Percentiles rank a stretch among this genome's conserved stretches.
These are phyloP conservation scores for Tetramorium simillimum DNA, from an alignment of 1,140 invertebrate species.

Conservation along the genomic window DNA sequence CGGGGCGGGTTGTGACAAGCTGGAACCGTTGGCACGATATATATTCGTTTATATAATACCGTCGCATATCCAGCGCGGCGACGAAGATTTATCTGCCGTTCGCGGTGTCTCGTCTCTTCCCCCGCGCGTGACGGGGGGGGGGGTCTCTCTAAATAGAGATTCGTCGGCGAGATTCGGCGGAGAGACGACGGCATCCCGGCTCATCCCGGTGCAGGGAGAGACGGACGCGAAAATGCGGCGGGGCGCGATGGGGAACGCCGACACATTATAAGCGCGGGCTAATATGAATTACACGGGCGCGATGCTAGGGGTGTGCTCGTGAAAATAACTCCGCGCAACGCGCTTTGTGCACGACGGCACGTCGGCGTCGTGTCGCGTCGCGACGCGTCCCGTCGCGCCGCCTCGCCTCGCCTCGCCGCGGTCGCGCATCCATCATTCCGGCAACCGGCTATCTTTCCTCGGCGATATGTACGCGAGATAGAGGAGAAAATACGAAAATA, in stretches of 20 bases:
- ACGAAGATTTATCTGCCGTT: constrained; percentile 62
- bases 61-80: constrained; percentile 36
- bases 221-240: neutral
- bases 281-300: constrained; percentile 79
- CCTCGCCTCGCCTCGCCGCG: constrained; percentile 54
- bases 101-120: constrained; percentile 43
- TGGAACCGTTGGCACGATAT: constrained; percentile 49
- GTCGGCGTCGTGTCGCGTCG: constrained; percentile 68
- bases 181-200: constrained; percentile 49
- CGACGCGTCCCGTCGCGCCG: constrained; percentile 69
- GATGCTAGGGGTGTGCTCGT: constrained; percentile 65
- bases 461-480: constrained; percentile 24
- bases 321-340: constrained; percentile 81
- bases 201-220: neutral
- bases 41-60: constrained; percentile 64
- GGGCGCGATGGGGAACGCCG: constrained; percentile 33
- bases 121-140: neutral
- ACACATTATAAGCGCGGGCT: constrained; percentile 68
- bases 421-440: constrained; percentile 79
- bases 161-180: constrained; percentile 35
- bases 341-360: constrained; percentile 79
- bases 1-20: constrained; percentile 51
- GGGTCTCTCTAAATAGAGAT: constrained; percentile 55
- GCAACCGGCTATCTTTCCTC: constrained; percentile 70
- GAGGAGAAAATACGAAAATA: constrained; percentile 36